Evolutionary conservation across 2,113 vertebrate species (phyloP).

Genomic region (Podarcis cretensis): DNA sequence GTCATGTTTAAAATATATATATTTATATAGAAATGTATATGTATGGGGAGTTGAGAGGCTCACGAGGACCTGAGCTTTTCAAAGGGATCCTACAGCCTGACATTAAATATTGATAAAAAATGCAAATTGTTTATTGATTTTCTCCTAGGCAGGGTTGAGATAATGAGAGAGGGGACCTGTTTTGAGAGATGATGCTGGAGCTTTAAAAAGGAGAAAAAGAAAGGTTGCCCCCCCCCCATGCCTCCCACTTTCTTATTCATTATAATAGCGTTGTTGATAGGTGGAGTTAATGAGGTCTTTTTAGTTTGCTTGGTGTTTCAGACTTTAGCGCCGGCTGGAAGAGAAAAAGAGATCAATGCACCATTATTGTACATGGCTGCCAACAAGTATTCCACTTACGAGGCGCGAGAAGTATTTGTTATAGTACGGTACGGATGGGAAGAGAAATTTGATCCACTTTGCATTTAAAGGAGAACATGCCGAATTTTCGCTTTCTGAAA

Average conservation of each 20-base stretch:
- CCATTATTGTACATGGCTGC: constrained; percentile 57
- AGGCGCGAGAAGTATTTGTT: constrained; percentile 58
- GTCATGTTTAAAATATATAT: constrained; percentile 73
- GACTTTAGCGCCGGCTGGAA: constrained; percentile 53
- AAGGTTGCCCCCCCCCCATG: neutral
- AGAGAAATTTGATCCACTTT: too few species aligned
- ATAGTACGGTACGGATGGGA: too few species aligned
- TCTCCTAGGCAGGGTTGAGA: constrained; percentile 66
- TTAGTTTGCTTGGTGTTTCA: constrained; percentile 61
- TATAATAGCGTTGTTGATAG: constrained; percentile 60
- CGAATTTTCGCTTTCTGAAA: too few species aligned
- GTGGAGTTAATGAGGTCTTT: constrained; percentile 71
- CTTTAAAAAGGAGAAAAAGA: neutral
- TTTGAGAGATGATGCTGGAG: constrained; percentile 59
- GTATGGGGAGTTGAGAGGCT: constrained; percentile 42
- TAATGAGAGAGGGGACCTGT: constrained; percentile 68
- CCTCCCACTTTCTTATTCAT: constrained; percentile 24
- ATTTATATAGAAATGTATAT: neutral
- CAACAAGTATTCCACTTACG: constrained; percentile 44
- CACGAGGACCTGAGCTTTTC: constrained; percentile 74
- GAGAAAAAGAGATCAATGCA: constrained; percentile 69
- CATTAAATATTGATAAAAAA: constrained; percentile 92
- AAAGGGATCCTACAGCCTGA: constrained; percentile 79
- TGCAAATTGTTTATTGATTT: constrained; percentile 90
- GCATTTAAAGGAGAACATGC: too few species aligned